Evolutionary conservation across 2,113 vertebrate species (phyloP).

Genomic region (Ammospiza nelsoni): DNA sequence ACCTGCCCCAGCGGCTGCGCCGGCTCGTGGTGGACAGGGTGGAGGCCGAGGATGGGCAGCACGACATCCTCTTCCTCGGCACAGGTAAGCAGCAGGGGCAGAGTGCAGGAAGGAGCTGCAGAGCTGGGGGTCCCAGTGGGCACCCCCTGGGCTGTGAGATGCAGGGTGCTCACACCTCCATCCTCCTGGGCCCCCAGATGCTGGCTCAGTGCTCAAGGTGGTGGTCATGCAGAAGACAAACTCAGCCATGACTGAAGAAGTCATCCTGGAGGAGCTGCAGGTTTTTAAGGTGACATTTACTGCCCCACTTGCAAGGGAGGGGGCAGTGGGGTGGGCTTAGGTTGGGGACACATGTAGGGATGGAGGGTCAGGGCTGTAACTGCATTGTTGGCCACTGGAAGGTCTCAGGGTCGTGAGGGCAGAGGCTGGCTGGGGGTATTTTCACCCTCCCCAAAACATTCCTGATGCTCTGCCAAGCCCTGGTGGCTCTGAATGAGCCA

Average conservation of each 20-base stretch:
- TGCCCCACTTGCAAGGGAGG: not conserved
- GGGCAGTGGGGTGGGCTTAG: not conserved
- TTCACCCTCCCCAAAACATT: not conserved
- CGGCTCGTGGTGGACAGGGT: constrained; percentile 93
- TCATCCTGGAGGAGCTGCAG: constrained; percentile 92
- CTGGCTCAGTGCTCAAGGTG: constrained; percentile 88
- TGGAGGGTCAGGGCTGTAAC: not conserved
- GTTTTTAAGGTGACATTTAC: constrained; percentile 86
- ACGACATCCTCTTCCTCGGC: constrained; percentile 91
- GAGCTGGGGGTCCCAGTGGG: not conserved
- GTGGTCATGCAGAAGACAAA: constrained; percentile 79
- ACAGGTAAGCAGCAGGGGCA: constrained; percentile 76
- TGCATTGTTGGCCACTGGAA: not conserved
- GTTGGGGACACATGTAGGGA: not conserved
- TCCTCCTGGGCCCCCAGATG: constrained; percentile 71
- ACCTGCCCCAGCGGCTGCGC: constrained; percentile 81
- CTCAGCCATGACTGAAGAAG: constrained; percentile 78
- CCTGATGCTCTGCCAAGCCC: rapidly evolving
- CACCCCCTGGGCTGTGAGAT: rapidly evolving
- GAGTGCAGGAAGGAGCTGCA: rapidly evolving
- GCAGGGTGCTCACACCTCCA: not conserved
- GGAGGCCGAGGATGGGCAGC: constrained; percentile 89
- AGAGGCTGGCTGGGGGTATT: not conserved
- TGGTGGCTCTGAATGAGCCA: rapidly evolving
- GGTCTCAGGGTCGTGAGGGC: not conserved